Base-by-base conservation (phyloP, 2,888 invertebrate species). In the Aphidius colemani region DNA sequence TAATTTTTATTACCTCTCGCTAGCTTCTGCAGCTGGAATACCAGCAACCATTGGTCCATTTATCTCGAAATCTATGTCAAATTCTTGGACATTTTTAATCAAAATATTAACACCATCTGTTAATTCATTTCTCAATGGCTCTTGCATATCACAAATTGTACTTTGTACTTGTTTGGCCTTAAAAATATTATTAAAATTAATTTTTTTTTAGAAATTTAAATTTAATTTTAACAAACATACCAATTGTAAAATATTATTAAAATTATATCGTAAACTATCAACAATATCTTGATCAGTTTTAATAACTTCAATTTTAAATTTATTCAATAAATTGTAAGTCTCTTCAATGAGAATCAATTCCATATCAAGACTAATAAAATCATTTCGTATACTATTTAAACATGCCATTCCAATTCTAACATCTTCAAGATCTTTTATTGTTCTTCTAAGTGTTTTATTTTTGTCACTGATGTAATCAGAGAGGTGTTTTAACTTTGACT, bases 21-120 rank as follows among this genome's bases (percentile, higher is more conserved):
- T 93, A 18, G 95, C 95, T 82, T 95, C 95, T 71, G 91, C 87
- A 0, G 95, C 94, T 1, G 90, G 84, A 41, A 96, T 86, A 1
- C 93, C 94, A 6, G 90, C 88, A 1, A 91, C 88, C 94, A 95
- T 92, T 0, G 96, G 96, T 1, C 96, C 96, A 75, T 86, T 88
- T n/a, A 83, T 74, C 11, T 90, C 90, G 75, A 89, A 93, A 73
- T 93, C 92, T 0, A 76, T 77, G 75, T 92, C 90, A 74, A 93
- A 93, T 63, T 87, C 84, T 39, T 86, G 79, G 3, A 93, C 89
- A 65, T 91, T 90, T 13, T 82, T 79, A 46, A 85, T 84, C 76
- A 94, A 92, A 46, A 86, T 83, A 0, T 84, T 78, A 8, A 93
- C 90, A 11, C 93, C 93, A 50, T 87, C 87, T 1, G 88, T 86